Conservation (phyloP, 2,113 vertebrate genomes). For the Peromyscus maniculatus region DNA sequence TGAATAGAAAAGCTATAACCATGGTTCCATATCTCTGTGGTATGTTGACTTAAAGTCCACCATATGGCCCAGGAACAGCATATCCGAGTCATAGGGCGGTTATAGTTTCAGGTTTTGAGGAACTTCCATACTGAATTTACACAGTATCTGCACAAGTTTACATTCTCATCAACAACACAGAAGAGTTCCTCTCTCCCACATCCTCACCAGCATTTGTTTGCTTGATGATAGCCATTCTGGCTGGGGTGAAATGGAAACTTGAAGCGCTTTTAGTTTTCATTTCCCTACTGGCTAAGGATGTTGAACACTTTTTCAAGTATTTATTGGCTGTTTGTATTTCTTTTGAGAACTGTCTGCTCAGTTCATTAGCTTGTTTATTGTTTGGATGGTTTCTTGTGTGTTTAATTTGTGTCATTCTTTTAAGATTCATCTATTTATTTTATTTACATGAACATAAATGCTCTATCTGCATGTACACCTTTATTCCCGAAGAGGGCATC, state of each 20-base stretch:
- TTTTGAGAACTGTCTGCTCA: background rate
- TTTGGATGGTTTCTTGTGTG: background rate
- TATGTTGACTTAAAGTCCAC: background rate
- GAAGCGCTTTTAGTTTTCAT: background rate
- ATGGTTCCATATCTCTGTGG: background rate
- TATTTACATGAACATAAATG: too few relatives aligned
- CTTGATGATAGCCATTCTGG: background rate
- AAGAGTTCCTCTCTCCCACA: background rate
- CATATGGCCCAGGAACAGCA: background rate
- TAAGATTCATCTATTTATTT: too few relatives aligned
- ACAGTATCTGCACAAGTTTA: background rate
- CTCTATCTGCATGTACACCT: too few relatives aligned
- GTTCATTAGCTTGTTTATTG: background rate
- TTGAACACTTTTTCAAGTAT: background rate
- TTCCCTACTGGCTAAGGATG: background rate
- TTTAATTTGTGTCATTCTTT: background rate
- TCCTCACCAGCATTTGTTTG: background rate
- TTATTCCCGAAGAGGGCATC: too few relatives aligned
- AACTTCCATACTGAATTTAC: background rate
- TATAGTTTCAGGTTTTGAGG: background rate
- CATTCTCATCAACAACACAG: too few relatives aligned
- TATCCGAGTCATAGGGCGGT: background rate
- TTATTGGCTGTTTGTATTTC: background rate
- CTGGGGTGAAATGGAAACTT: background rate
- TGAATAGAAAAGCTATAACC: background rate